These are phyloP conservation scores for Nephrotoma appendiculata DNA, from an alignment of 2,888 invertebrate genomes.

Conservation along the genomic window DNA sequence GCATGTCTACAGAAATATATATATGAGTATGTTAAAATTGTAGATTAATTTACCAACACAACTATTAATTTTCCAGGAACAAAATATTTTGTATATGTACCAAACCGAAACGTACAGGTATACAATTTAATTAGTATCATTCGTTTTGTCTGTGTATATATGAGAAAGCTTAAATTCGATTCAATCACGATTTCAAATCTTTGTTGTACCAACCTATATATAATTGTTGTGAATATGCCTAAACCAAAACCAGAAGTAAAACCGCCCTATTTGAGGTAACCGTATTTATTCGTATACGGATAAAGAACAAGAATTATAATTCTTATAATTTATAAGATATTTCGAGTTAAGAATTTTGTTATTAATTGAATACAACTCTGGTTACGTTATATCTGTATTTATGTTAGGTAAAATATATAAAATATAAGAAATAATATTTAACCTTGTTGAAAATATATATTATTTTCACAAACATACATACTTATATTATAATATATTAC, in stretches of 20 bases:
- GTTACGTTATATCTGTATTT: not conserved
- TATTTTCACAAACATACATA: not conserved
- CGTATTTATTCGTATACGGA: not conserved
- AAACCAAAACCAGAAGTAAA: not conserved
- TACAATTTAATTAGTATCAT: not conserved
- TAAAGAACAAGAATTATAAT: not conserved
- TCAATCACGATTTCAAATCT: not conserved
- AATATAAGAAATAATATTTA: not conserved
- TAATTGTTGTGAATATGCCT: not conserved
- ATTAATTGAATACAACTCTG: not conserved
- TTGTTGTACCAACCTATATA: not conserved
- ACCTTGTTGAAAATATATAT: not conserved
- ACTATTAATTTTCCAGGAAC: not conserved
- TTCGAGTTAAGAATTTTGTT: not conserved
- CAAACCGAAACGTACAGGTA: not conserved
- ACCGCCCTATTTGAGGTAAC: not conserved
- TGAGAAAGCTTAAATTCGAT: not conserved
- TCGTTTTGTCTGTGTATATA: not conserved
- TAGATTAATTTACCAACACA: not conserved
- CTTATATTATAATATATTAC: not conserved
- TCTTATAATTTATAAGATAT: not conserved
- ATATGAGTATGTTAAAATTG: not conserved
- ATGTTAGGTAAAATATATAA: not conserved
- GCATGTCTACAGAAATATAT: not conserved
- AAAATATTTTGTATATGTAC: not conserved